phyloP scores from a whole-genome alignment of 2,797 vertebrate species.

The Momotus momota region DNA sequence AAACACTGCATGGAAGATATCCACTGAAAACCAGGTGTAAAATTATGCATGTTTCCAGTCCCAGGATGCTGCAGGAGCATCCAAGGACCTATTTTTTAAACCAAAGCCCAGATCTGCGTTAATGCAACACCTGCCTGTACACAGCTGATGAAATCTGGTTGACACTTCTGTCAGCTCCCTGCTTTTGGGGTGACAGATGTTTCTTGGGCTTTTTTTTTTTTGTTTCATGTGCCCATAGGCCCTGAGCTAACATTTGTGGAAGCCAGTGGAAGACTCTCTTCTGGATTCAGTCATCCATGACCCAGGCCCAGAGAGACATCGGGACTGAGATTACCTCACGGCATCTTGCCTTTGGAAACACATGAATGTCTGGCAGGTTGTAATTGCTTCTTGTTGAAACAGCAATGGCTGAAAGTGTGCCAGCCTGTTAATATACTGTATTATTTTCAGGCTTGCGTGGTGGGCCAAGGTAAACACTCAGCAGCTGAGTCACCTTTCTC shows the following conservation, averaged over 20 bases:
- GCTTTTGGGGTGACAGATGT: background rate
- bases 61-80: background rate
- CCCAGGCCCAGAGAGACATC: background rate
- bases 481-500: background rate
- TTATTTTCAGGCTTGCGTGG: background rate
- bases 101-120: background rate
- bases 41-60: background rate
- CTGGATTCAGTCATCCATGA: background rate
- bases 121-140: background rate
- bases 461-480: constrained; percentile 40
- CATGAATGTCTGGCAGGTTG: background rate
- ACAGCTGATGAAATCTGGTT: background rate
- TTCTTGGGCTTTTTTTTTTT: background rate
- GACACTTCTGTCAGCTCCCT: background rate
- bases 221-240: background rate
- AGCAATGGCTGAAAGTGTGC: background rate
- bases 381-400: background rate
- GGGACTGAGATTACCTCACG: background rate
- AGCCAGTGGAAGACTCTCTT: background rate
- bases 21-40: background rate
- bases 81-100: background rate
- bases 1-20: background rate
- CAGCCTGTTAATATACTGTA: background rate
- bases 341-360: background rate
- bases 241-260: background rate